Evolutionary conservation across 1,140 invertebrate species (phyloP).

Genomic region (Theocolax elegans): DNA sequence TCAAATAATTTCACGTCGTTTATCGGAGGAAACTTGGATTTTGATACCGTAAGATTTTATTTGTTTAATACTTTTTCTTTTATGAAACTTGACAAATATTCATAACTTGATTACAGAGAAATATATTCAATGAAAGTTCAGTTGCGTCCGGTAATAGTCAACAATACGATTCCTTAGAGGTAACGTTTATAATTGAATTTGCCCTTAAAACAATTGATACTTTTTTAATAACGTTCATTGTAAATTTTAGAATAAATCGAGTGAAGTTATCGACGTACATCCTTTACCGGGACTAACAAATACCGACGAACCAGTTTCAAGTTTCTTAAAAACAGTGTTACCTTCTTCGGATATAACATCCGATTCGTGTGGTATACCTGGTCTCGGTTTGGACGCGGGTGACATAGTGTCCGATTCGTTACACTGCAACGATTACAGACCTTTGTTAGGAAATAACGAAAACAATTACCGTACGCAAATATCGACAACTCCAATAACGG

Average conservation of each 20-base stretch:
- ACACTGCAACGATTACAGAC: conserved; percentile 55
- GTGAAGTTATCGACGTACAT: conserved; percentile 68
- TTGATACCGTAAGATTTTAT: conserved; percentile 58
- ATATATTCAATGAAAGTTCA: conserved; percentile 61
- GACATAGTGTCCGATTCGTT: conserved; percentile 52
- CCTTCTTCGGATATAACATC: conserved; percentile 51
- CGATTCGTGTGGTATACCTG: conserved; percentile 58
- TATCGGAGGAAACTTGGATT: conserved; percentile 65
- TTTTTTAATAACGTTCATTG: too few relatives aligned
- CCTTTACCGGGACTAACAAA: conserved; percentile 48
- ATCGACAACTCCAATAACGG: conserved; percentile 52
- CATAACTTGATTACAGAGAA: conserved; percentile 54
- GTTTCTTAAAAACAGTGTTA: conserved; percentile 63
- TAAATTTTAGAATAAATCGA: conserved; percentile 69
- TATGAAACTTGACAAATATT: neutral
- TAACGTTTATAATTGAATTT: conserved; percentile 40
- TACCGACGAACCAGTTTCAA: conserved; percentile 59
- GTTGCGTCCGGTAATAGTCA: conserved; percentile 54
- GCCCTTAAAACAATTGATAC: conserved; percentile 18
- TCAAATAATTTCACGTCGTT: conserved; percentile 64
- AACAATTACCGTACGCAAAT: too few relatives aligned
- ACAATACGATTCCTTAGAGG: conserved; percentile 61
- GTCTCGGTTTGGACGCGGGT: conserved; percentile 58
- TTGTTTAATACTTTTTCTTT: too few relatives aligned
- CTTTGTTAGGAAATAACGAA: conserved; percentile 47